Evolutionary conservation across 2,888 invertebrate genomes (phyloP), one percentile per base, ranked within the genome.

Genomic region (Rhamphomyia laevipes): DNA sequence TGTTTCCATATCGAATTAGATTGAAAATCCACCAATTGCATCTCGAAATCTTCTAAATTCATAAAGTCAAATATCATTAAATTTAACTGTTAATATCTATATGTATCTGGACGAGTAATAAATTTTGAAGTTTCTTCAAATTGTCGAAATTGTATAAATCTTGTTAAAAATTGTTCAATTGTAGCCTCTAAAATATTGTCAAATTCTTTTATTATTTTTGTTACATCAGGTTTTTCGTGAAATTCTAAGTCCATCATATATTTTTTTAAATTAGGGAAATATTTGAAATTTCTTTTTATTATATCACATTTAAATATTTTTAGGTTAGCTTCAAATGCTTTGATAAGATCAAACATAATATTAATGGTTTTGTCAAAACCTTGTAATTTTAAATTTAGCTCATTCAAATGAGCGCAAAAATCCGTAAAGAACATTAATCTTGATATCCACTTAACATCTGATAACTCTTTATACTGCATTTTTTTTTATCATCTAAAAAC

Each of bases 1-100:
- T 48, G 44, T 46, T 37, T 44, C 51, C 45, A 48, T 35, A 45
- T 51, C 31, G 46, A 46, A 47, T 43, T 44, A 13, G 21, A 40
- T 30, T 48, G 48, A 48, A 48, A 51, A 43, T 48, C 42, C 37
- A 45, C 42, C 45, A 51, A 33, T 51, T 51, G 15, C 45, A 51
- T 51, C 23, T 51, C 45, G 12, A 51, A 45, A 45, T 51, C 43
- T 35, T 51, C 48, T 47, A 51, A 47, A 41, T 48, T 45, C 43
- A 51, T 48, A 46, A 31, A 51, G 42, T 51, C 21, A 45, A 48
- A 41, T 21, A 48, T 41, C 5, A 5, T 13, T n/a, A 35, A 10
- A 35, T 35, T 35, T 13, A 35, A 13, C 10, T 13, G 4, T 13
- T 35, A 5, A n/a, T 13, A 30, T 6, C 11, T 30, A 9, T 9